Conservation (phyloP, 2,113 vertebrate species). For the Pelmatolapia mariae region DNA sequence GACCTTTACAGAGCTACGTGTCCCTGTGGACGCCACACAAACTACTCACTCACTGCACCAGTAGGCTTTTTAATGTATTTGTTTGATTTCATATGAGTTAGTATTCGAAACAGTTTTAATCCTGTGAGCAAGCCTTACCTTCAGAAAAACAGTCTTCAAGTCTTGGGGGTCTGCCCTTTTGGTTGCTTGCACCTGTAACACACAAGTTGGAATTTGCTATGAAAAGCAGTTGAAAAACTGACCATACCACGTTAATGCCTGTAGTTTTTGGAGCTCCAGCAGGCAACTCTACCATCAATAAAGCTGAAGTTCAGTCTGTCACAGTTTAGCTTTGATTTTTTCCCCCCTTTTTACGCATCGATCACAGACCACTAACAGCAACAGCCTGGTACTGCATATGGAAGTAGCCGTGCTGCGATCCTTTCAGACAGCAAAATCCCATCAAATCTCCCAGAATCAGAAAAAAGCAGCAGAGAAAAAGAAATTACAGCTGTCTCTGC, state of each 20-base stretch:
- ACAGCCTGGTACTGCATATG: background rate
- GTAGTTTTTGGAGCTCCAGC: background rate
- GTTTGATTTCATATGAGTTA: background rate
- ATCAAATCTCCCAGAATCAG: background rate
- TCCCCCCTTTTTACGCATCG: background rate
- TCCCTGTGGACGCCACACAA: conserved; percentile 10
- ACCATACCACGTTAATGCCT: background rate
- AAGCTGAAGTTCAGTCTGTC: background rate
- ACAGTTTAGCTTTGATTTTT: conserved; percentile 9
- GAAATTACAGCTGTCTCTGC: conserved; percentile 17
- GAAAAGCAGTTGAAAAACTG: background rate
- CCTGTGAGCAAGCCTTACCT: conserved; percentile 76
- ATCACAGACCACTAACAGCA: background rate
- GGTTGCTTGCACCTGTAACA: conserved; percentile 81
- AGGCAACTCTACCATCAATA: background rate
- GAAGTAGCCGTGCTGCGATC: background rate
- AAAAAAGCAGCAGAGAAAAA: conserved; percentile 22
- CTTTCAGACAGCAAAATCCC: background rate
- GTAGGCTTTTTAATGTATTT: background rate
- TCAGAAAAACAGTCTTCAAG: conserved; percentile 84
- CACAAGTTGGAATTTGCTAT: background rate
- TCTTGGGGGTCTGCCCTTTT: conserved; percentile 88
- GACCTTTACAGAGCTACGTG: conserved; percentile 74
- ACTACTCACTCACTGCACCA: background rate
- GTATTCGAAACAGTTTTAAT: background rate